Conservation (phyloP, 2,113 vertebrate species). For the Nestor notabilis region DNA sequence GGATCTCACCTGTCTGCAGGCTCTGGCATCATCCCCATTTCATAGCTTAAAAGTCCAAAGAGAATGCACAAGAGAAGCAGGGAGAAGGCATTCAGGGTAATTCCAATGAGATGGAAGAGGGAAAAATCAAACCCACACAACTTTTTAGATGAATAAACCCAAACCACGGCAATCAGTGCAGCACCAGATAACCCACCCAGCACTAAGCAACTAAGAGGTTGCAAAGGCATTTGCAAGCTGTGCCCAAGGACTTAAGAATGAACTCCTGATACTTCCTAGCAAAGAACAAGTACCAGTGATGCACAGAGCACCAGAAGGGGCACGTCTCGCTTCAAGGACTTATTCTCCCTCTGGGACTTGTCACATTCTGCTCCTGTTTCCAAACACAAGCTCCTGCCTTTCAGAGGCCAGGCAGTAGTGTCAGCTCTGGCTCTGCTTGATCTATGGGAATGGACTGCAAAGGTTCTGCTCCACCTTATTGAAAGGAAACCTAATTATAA, state of each 20-base stretch:
- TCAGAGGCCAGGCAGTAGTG: not conserved
- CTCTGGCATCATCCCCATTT: not conserved
- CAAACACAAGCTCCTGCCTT: not conserved
- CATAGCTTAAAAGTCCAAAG: not conserved
- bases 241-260: not conserved
- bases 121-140: not conserved
- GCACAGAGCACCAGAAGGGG: not conserved
- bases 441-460: fast-evolving
- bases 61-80: not conserved
- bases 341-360: not conserved
- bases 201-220: not conserved
- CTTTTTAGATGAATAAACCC: not conserved
- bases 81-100: not conserved
- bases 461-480: not conserved
- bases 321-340: not conserved
- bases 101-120: not conserved
- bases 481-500: not conserved
- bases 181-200: not conserved
- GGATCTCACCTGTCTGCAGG: not conserved
- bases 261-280: not conserved
- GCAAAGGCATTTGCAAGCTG: not conserved
- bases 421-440: not conserved
- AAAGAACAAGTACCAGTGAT: not conserved
- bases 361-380: not conserved
- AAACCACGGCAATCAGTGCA: not conserved